Conservation (phyloP, 2,888 invertebrate genomes). For the Drosophila cracens region DNA sequence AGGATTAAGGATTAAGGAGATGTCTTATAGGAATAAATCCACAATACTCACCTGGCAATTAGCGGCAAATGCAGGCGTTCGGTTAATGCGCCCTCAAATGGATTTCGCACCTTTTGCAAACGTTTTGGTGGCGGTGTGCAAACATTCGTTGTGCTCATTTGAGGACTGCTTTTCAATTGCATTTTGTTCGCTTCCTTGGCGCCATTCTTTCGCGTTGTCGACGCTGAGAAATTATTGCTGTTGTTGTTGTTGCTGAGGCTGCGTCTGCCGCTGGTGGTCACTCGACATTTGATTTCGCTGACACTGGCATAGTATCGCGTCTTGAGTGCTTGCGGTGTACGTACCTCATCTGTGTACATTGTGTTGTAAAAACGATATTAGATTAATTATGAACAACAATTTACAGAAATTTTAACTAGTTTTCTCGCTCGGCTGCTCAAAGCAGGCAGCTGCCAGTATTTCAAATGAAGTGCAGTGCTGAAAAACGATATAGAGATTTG, state of each 20-base stretch:
- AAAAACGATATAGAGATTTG: not conserved
- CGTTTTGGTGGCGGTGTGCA: slow-evolving; percentile 87
- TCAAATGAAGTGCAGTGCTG: slow-evolving; percentile 47
- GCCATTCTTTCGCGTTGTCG: slow-evolving; percentile 63
- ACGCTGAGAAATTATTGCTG: slow-evolving; percentile 31
- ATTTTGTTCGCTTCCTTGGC: slow-evolving; percentile 56
- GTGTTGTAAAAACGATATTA: slow-evolving; percentile 20
- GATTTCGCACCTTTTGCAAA: slow-evolving; percentile 87
- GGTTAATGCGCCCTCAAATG: slow-evolving; percentile 87
- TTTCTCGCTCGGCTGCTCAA: slow-evolving; percentile 24
- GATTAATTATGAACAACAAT: slow-evolving; percentile 21
- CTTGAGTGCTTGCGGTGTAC: slow-evolving; percentile 62
- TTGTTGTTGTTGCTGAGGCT: slow-evolving; percentile 33
- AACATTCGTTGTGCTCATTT: slow-evolving; percentile 26
- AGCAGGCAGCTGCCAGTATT: slow-evolving; percentile 56
- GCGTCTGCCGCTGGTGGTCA: slow-evolving; percentile 46
- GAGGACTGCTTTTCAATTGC: slow-evolving; percentile 65
- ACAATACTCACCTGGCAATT: slow-evolving; percentile 85
- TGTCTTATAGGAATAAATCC: not conserved
- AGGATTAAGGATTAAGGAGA: not conserved
- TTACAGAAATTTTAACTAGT: slow-evolving; percentile 12
- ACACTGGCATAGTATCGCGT: slow-evolving; percentile 51
- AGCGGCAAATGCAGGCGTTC: slow-evolving; percentile 87
- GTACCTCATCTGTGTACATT: slow-evolving; percentile 66
- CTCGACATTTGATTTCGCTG: slow-evolving; percentile 54